Base-by-base conservation (phyloP, 2,113 vertebrate species). In the Hassar affinis region DNA sequence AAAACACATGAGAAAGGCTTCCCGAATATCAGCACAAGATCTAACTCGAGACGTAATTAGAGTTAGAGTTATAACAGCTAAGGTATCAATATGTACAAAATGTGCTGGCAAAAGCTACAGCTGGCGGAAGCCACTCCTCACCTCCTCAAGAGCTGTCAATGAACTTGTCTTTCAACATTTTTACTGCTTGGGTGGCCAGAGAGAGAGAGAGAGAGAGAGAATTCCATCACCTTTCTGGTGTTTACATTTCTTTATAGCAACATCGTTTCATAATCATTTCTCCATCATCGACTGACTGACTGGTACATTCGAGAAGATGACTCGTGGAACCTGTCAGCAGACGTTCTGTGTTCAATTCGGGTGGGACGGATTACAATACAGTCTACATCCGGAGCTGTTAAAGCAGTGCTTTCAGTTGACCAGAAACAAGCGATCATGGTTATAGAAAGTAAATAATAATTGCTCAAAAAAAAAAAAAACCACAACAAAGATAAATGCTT, bases 131-230 rank as follows among this genome's bases (percentile, higher is more conserved):
- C 81, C 74, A 15, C 71, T 69, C 38, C 69, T 52, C 22, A 52
- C 38, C 69, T 52, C 22, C 38, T 22, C 57, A 38, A 42, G 22
- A 42, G 11, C 6, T 74, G 69, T 35, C 45, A 18, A 4, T 64
- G 14, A 83, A 78, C 81, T 38, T 66, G 81, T 47, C 74, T 17
- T 83, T 83, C 81, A 52, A 27, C 81, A 83, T 83, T 83, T 51
- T 83, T 77, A 18, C 47, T 66, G 30, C 57, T 66, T 77, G 11
- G 62, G 57, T 49, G 56, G 20, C 0, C 1, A 25, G 45, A 52
- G 30, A 45, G 12, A 25, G 25, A 72, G 14, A 6, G 42, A 72
- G 42, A 6, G 5, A 15, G 69, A 4, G 10, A 27, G 18, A 35
- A 78, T 72, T 27, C 25, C 69, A 27, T 47, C 33, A 57, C 45